Evolutionary conservation across 2,888 invertebrate genomes (phyloP), one percentile per base, ranked within the genome.

Genomic region (Orgyia antiqua): DNA sequence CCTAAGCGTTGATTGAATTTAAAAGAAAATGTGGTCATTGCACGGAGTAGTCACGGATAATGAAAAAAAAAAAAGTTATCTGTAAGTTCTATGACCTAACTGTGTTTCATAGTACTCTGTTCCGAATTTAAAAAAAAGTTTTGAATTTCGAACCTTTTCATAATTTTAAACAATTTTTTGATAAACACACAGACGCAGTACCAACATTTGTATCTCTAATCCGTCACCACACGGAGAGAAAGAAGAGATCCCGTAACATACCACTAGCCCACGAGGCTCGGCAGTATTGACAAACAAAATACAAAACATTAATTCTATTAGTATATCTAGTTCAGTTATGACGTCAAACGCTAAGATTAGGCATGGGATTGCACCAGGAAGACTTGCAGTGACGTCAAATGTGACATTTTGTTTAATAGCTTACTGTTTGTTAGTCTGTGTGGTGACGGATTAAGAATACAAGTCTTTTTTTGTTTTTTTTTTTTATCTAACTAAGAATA

Each of bases 351-450:
- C 46, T 51, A 51, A 33, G 34, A 29, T 35, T 51, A 51, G 51
- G 36, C n/a, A n/a, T 24, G 42, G 35, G 43, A 51, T 51, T 51
- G 46, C 51, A 51, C 51, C 41, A 51, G 51, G 51, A 51, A 51
- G 49, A 46, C 32, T 6, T 13, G 25, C 7, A 5, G 29, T 51
- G 51, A 51, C 51, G 51, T 41, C 46, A 28, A 17, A 3, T 8
- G 18, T 51, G 51, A 51, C 51, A 51, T 51, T 51, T 51, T 6
- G 7, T 23, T 9, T 4, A 10, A 9, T 20, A 4, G 20, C 20
- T 2, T 10, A 10, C 10, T 10, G 10, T 23, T 23, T 8, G n/a
- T n/a, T 20, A 20, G 4, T 20, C 3, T 20, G n/a, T 8, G 4
- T 20, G n/a, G n/a, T 20, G 20, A 8, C n/a, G n/a, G 20, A 8